Conservation (phyloP, 2,888 invertebrate genomes). For the Cheilosia soror region DNA sequence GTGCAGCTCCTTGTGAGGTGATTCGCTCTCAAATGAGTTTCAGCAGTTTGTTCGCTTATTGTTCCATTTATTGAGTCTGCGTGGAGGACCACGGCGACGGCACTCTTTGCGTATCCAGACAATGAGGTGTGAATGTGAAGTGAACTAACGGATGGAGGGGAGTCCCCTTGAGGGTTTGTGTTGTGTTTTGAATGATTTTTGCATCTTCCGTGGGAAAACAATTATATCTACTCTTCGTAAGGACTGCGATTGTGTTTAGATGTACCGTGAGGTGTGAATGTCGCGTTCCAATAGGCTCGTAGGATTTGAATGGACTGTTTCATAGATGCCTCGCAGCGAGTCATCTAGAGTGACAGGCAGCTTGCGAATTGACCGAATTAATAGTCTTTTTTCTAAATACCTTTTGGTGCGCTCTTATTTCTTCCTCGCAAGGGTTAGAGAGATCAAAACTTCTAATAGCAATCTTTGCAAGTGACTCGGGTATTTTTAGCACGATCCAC, state of each 20-base stretch:
- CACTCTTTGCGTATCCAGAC: conserved; percentile 41
- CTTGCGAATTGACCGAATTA: too few relatives aligned
- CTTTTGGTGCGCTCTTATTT: too few relatives aligned
- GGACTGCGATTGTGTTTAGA: neutral
- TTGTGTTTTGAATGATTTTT: conserved; percentile 21
- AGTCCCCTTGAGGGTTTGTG: conserved; percentile 25
- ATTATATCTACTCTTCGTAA: neutral
- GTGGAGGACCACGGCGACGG: neutral
- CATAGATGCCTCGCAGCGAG: too few relatives aligned
- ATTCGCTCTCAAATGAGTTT: conserved; percentile 14
- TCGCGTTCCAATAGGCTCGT: neutral
- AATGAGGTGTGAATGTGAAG: conserved; percentile 67
- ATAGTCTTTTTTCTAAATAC: too few relatives aligned
- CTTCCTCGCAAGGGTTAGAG: too few relatives aligned
- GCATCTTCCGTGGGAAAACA: conserved; percentile 30
- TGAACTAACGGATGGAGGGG: conserved; percentile 21
- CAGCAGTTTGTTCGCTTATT: conserved; percentile 27
- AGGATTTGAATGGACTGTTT: too few relatives aligned
- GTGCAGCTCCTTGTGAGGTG: conserved; percentile 2
- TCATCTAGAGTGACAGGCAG: too few relatives aligned
- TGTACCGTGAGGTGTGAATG: conserved; percentile 14
- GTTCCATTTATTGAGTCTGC: conserved; percentile 12
- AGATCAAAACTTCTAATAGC: too few relatives aligned
- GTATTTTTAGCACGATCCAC: too few relatives aligned
- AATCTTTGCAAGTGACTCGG: too few relatives aligned